Base-by-base conservation (phyloP, 53 echinoderm and acorn worm species). In the Echinarachnius parma region DNA sequence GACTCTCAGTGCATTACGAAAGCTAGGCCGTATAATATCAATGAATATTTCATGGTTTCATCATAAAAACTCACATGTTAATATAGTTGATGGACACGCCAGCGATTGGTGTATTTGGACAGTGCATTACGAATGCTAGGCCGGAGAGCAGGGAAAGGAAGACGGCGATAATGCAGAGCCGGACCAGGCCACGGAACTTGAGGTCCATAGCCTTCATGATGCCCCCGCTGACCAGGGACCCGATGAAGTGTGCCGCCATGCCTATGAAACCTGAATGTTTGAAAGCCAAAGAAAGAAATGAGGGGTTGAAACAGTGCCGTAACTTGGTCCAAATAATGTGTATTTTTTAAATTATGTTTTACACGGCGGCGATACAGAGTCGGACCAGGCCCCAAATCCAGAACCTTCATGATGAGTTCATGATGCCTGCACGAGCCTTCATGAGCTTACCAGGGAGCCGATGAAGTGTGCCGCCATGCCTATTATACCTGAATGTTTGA, bases 21-120 rank as follows among this genome's bases (percentile, higher is more conserved):
- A n/a, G n/a, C n/a, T n/a, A n/a, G n/a, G n/a, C n/a, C 42, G 42
- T 7, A 39, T 7, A 39, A 39, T 39, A 64, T 1, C 14, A 44
- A 15, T 26, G 9, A 61, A n/a, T n/a, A n/a, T n/a, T n/a, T n/a
- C n/a, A n/a, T n/a, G n/a, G n/a, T n/a, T n/a, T n/a, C n/a, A n/a
- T n/a, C n/a, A n/a, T n/a, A n/a, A n/a, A n/a, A n/a, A n/a, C 86
- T 91, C 59, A 91, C 91, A 34, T 80, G 46, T 80, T 54, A 39
- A 25, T 28, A 47, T 92, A 92, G 20, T 29, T 24, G 7, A 75
- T 71, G 2, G 87, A 87, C 9, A 96, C 91, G 3, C 96, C 96
- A 31, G 91, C 96, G 42, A 96, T 67, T 9, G 63, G 79, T 4
- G 80, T 54, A 48, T 91, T 90, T 10, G 87, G 82, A 48, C 96